A percentile compares a stretch with the other conserved stretches of the same genome.
These are phyloP conservation scores for Antennarius striatus DNA, from an alignment of 2,113 vertebrate species.

Conservation along the genomic window DNA sequence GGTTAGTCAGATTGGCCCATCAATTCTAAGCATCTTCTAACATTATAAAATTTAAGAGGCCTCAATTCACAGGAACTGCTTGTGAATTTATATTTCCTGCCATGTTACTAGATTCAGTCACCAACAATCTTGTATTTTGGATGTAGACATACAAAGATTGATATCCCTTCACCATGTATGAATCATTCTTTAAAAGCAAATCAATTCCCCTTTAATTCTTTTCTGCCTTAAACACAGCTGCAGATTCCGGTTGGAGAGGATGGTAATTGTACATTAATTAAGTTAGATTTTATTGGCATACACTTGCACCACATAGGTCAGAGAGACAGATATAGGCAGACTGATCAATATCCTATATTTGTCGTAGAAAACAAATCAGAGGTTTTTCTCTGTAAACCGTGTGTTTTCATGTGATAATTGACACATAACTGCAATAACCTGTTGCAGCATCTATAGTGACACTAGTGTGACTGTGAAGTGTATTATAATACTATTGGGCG, in stretches of 20 bases:
- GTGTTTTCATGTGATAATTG: not conserved
- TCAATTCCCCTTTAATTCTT: not conserved
- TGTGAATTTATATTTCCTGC: not conserved
- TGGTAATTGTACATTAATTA: constrained; percentile 31
- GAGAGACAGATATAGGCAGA: not conserved
- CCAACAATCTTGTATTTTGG: constrained; percentile 21
- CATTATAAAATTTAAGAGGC: constrained; percentile 26
- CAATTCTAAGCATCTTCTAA: constrained; percentile 14
- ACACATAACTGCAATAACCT: not conserved
- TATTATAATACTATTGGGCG: too few relatives aligned
- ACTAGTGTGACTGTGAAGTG: too few relatives aligned
- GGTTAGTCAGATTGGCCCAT: not conserved
- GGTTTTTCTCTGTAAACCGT: not conserved
- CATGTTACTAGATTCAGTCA: constrained; percentile 10
- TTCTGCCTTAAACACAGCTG: constrained; percentile 36
- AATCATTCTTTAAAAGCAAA: constrained; percentile 59
- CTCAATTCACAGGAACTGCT: constrained; percentile 18
- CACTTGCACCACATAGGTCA: not conserved
- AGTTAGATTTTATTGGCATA: constrained; percentile 32
- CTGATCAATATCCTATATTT: not conserved
- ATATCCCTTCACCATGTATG: constrained; percentile 54
- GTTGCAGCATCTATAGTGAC: not conserved
- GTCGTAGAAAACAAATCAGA: not conserved
- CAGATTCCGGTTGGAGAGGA: constrained; percentile 11
- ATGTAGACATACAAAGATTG: constrained; percentile 44